Evolutionary conservation across 1,140 invertebrate species (phyloP), one percentile per base, ranked within the genome.

Genomic region (Anthonomus grandis): DNA sequence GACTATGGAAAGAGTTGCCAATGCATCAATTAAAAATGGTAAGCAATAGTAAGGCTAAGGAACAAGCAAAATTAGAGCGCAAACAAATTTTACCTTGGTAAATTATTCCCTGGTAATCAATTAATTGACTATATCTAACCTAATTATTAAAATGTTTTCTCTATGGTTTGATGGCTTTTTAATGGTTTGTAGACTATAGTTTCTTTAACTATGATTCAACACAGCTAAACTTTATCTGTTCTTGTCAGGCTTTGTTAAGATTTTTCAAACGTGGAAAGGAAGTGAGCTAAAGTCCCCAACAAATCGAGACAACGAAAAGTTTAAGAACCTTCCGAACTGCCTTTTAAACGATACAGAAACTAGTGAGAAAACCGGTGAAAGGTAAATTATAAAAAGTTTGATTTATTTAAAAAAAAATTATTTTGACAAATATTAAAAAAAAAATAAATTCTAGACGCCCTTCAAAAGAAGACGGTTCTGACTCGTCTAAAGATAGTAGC

Each of bases 401-500:
- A 34, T 27, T 47, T 47, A 27, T 19, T 9, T 13, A 18, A 9
- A 71, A 72, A 47, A 64, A 62, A 25, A 74, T 74, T 44, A 21
- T 17, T 48, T 48, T 12, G 9, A 31, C 17, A 21, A 5, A 10
- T 9, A 9, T 44, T 39, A n/a, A n/a, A n/a, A n/a, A 31, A 6
- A 31, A 31, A 31, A 31, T 13, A 17, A 1, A 10, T 46, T 48
- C 3, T 22, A 57, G 86, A 34, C 76, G 87, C 22, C 76, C 83
- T 22, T 89, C 87, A 0, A 79, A 83, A 50, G 91, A 93, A 71
- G 91, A 93, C 60, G 89, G 89, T 5, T 93, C 91, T 0, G 91
- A 94, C 69, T 92, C 90, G 0, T 91, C 90, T 1, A 95, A 94
- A 75, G 90, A 94, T 67, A 91, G 89, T 67, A 93, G 91, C 71